phyloP scores from a whole-genome alignment of 1,140 invertebrate genomes.

The Triops cancriformis region DNA sequence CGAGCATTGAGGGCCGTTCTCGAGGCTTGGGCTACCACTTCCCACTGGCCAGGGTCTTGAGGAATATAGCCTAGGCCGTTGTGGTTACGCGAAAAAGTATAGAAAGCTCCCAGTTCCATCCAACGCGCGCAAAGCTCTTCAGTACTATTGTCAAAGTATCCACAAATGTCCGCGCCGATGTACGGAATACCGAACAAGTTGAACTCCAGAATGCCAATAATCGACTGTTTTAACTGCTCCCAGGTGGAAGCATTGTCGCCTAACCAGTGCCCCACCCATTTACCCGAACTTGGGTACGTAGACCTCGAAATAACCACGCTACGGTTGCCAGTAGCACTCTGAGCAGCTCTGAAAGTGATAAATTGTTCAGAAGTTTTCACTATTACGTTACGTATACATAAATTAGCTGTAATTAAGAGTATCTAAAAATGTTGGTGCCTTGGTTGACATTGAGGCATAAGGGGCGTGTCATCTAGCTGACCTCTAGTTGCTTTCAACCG shows the following conservation, averaged over 20 bases:
- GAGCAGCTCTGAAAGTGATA: conserved; percentile 28
- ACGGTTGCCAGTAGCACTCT: conserved; percentile 33
- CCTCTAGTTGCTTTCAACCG: too few species aligned
- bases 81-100: conserved; percentile 44
- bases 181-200: conserved; percentile 43
- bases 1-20: conserved; percentile 37
- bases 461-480: too few species aligned
- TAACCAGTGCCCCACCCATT: conserved; percentile 50
- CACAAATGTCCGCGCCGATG: conserved; percentile 49
- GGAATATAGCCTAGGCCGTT: conserved; percentile 33
- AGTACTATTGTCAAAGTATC: conserved; percentile 41
- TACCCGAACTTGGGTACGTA: conserved; percentile 46
- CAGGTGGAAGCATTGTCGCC: conserved; percentile 40
- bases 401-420: too few species aligned
- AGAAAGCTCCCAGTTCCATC: conserved; percentile 40
- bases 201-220: conserved; percentile 34
- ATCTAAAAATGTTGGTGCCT: too few species aligned
- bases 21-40: conserved; percentile 34
- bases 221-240: conserved; percentile 32
- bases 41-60: conserved; percentile 37
- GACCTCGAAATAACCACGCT: conserved; percentile 46
- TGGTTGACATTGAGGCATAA: too few species aligned
- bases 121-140: conserved; percentile 38
- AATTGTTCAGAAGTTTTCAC: too few species aligned
- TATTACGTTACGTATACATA: too few species aligned